Percentiles rank a stretch among this genome's conserved stretches.
phyloP scores from a whole-genome alignment of 1,140 invertebrate genomes.

The Neodiprion fabricii region DNA sequence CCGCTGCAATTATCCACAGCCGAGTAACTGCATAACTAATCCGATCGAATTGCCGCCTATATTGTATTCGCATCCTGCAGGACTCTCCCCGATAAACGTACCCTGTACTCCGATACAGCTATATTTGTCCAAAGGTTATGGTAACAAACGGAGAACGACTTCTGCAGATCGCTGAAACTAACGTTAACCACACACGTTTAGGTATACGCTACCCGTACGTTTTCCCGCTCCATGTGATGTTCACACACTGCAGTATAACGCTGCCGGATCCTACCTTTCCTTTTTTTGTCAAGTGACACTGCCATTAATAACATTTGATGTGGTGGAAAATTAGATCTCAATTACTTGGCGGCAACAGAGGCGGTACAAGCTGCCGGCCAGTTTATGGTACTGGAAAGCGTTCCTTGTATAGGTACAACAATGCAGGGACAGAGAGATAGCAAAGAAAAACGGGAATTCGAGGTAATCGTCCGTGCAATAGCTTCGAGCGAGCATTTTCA shows the following conservation, averaged over 20 bases:
- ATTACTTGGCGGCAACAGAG: conserved; percentile 37
- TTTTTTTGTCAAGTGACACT: conserved; percentile 6
- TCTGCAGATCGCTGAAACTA: background rate
- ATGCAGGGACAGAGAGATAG: conserved; percentile 14
- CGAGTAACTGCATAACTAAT: conserved; percentile 54
- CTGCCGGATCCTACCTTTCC: background rate
- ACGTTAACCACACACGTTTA: conserved; percentile 2
- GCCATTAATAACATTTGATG: conserved; percentile 57
- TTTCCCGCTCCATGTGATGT: background rate
- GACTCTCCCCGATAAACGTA: conserved; percentile 3
- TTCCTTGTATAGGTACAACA: background rate
- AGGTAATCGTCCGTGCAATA: conserved; percentile 31
- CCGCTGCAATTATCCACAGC: conserved; percentile 45
- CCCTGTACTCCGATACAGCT: background rate
- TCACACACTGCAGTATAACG: background rate
- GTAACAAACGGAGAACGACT: no score
- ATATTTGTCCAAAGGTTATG: background rate
- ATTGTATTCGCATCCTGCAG: conserved; percentile 32
- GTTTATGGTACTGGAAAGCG: no score
- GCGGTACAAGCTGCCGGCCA: conserved; percentile 4
- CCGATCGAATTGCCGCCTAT: conserved; percentile 45
- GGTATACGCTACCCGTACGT: background rate
- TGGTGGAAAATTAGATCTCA: conserved; percentile 58
- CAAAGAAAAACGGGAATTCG: conserved; percentile 21
- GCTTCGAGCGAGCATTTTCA: no score